These are phyloP conservation scores for Amblyornis subalaris DNA, from an alignment of 2,113 vertebrate species.

Conservation along the genomic window DNA sequence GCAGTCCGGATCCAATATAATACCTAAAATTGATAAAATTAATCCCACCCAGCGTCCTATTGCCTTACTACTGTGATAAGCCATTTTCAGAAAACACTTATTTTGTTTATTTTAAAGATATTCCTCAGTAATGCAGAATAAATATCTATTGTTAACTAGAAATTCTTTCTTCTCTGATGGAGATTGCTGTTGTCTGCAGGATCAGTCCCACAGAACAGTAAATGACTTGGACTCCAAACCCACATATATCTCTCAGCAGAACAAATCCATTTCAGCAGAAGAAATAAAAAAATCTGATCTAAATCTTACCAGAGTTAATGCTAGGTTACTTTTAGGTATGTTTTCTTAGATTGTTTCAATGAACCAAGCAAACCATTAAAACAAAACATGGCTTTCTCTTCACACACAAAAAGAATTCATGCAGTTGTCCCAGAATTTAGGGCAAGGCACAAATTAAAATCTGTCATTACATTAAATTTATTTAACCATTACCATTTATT, in stretches of 20 bases:
- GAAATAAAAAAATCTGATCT: neutral
- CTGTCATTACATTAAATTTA: fast-evolving
- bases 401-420: neutral
- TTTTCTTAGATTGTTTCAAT: neutral
- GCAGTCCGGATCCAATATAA: neutral
- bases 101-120: neutral
- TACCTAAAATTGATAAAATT: neutral
- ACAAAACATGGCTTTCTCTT: neutral
- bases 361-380: neutral
- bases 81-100: neutral
- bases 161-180: neutral
- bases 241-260: neutral
- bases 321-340: neutral
- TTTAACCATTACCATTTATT: neutral
- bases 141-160: neutral
- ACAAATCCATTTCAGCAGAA: neutral
- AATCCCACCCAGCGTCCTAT: neutral
- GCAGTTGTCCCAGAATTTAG: neutral
- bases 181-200: neutral
- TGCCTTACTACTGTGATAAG: neutral
- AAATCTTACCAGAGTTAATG: neutral
- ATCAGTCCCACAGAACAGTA: neutral
- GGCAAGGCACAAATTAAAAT: neutral
- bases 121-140: neutral
- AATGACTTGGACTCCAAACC: neutral